A percentile compares a stretch with the other conserved stretches of the same genome.
phyloP scores from a whole-genome alignment of 23 tunicate species.

The Ciona savignyi region DNA sequence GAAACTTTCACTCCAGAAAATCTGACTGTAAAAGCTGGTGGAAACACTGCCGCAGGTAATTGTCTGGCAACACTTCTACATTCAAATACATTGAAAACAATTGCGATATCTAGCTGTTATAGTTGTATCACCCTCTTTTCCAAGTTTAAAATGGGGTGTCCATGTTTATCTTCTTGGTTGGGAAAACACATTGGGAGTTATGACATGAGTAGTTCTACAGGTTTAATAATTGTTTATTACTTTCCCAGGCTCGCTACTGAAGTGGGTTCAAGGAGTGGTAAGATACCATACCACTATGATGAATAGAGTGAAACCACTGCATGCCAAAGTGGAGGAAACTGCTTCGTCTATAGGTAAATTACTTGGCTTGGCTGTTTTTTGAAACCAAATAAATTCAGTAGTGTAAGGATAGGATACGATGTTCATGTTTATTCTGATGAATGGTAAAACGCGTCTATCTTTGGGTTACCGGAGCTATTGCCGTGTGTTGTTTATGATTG shows the following conservation, averaged over 20 bases:
- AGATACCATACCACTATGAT: conserved; percentile 72
- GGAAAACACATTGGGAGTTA: not conserved
- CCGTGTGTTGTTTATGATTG: too few species aligned
- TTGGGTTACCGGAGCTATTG: too few species aligned
- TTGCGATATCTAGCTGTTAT: not conserved
- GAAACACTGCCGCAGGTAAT: conserved; percentile 83
- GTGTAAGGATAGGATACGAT: too few species aligned
- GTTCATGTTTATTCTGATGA: too few species aligned
- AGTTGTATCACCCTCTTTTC: not conserved
- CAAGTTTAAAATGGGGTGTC: not conserved
- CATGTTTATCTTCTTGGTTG: not conserved
- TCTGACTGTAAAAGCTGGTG: conserved; percentile 72
- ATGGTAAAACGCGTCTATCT: too few species aligned
- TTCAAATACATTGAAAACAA: too few species aligned
- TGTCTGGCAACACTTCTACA: not conserved
- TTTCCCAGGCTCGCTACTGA: conserved; percentile 47
- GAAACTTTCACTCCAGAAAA: conserved; percentile 75
- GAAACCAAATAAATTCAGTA: too few species aligned
- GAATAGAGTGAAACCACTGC: conserved; percentile 73
- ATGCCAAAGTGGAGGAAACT: conserved; percentile 61
- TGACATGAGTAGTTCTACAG: not conserved
- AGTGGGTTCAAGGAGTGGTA: conserved; percentile 91
- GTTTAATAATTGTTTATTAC: not conserved
- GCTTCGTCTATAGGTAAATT: conserved; percentile 68
- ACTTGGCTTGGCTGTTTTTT: too few species aligned